Evolutionary conservation across 2,888 invertebrate species (phyloP).

Genomic region (Blera fallax): DNA sequence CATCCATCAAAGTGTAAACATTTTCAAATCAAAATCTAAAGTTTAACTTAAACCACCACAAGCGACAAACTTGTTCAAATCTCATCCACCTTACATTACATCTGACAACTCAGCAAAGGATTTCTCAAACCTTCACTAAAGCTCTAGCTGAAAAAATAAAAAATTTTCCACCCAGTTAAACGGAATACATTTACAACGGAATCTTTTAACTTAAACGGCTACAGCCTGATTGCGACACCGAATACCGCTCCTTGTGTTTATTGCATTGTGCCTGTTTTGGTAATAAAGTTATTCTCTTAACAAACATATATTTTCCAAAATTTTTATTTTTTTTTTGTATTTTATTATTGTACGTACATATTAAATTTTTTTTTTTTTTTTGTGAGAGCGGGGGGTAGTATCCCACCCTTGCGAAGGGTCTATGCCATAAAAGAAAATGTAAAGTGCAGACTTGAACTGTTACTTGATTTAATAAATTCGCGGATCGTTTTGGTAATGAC

Average conservation of each 20-base stretch:
- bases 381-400: not conserved
- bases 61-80: not conserved
- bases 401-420: not conserved
- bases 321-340: not conserved
- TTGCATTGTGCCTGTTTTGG: conserved; percentile 81
- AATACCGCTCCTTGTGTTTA: conserved; percentile 78
- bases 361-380: not conserved
- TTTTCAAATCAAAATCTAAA: too few relatives aligned
- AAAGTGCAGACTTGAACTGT: not conserved
- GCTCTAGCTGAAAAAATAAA: not conserved
- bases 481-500: conserved; percentile 23
- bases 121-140: too few relatives aligned
- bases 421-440: not conserved
- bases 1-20: not conserved
- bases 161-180: conserved; percentile 54
- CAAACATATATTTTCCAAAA: not conserved
- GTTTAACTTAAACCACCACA: not conserved
- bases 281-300: conserved; percentile 71
- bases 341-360: not conserved
- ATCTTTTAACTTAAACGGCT: conserved; percentile 72
- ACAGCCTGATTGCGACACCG: conserved; percentile 72
- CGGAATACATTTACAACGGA: conserved; percentile 72
- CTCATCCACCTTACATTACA: not conserved
- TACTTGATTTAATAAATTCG: conserved; percentile 31
- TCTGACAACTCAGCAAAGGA: not conserved